Base-by-base conservation (phyloP, 2,113 vertebrate genomes). In the Hemicordylus capensis region DNA sequence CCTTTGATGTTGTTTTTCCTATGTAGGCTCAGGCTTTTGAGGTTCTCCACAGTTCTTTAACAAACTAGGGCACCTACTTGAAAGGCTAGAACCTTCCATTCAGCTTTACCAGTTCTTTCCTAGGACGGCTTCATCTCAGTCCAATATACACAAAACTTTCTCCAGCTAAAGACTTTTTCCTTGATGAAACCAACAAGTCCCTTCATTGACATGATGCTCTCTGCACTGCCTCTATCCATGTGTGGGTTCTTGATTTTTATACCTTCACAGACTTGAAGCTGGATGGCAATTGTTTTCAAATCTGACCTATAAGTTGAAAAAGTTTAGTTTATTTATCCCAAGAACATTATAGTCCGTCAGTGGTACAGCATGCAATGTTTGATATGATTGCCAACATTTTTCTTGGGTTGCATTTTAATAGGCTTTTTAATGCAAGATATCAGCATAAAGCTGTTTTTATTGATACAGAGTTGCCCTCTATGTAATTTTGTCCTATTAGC, bases 401-500 rank as follows among this genome's bases (percentile, higher is more conserved):
- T 42, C 42, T 66, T 67, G 34, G 37, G 22, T 42, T 69, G 28
- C 48, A 69, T 78, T 26, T 70, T 78, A 70, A 78, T 70, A 67
- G 28, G 37, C 37, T 69, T 28, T 67, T 76, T 58, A 56, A 76
- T 69, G 37, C 73, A 76, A 56, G 14, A 56, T 14, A 67, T 67
- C 46, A 58, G 4, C 39, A 66, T 76, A 15, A 64, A 64, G 20
- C 56, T 48, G 19, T 66, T 15, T 76, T 76, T 70, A 70, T 70
- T 59, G 69, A 46, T 46, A 19, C 48, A 56, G 63, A 39, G 26
- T 37, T 34, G 37, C 24, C 19, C 34, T 78, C 63, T 70, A 11
- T 78, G 51, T 78, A 78, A 44, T 54, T 85, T 44, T 70, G 39
- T 44, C 75, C 64, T 58, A 69, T 59, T 70, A 84, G 56, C 73